Evolutionary conservation across 2,113 vertebrate species (phyloP).

Genomic region (Notothenia coriiceps): DNA sequence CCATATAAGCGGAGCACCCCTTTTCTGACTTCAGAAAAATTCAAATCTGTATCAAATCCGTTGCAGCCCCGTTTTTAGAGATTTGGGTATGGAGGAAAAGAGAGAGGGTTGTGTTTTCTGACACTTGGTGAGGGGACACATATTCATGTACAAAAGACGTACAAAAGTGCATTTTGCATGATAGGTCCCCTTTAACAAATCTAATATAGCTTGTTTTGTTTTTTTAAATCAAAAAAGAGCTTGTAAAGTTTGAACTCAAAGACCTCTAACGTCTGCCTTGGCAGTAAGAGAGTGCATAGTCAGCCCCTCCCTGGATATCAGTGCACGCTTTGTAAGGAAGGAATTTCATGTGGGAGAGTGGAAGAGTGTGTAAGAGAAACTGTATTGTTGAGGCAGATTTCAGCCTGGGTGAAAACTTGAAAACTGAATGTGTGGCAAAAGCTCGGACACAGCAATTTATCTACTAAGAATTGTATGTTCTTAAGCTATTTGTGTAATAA

Average conservation of each 20-base stretch:
- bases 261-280: slow-evolving; percentile 10
- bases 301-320: slow-evolving; percentile 36
- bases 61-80: no score
- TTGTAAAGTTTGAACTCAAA: not conserved
- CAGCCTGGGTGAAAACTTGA: not conserved
- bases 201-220: not conserved
- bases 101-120: no score
- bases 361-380: slow-evolving; percentile 50
- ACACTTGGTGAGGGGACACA: no score
- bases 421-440: slow-evolving; percentile 7
- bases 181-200: not conserved
- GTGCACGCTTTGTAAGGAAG: slow-evolving; percentile 46
- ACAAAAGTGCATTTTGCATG: no score
- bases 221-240: not conserved
- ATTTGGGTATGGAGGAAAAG: no score
- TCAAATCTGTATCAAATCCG: no score
- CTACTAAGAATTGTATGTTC: not conserved
- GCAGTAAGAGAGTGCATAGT: slow-evolving; percentile 17
- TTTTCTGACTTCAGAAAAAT: no score
- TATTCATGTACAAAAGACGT: no score
- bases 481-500: not conserved
- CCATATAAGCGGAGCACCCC: no score
- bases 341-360: slow-evolving; percentile 57
- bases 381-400: slow-evolving; percentile 43
- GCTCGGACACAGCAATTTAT: not conserved